Evolutionary conservation across 2,113 vertebrate species (phyloP).

Genomic region (Garra rufa): DNA sequence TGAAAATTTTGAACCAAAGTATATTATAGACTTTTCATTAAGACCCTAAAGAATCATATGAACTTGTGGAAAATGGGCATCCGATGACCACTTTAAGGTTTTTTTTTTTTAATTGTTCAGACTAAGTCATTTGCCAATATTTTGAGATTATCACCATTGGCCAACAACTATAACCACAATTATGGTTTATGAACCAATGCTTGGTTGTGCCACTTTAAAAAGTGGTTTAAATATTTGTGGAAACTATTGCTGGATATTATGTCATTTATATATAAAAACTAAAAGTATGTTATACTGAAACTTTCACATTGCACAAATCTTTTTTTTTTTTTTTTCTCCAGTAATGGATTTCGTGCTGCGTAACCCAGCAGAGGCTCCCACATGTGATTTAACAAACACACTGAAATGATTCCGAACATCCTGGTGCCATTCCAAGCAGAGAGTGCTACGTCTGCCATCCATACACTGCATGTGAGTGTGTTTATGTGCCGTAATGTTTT

Average conservation of each 20-base stretch:
- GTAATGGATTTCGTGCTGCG: neutral
- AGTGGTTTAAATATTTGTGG: neutral
- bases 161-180: neutral
- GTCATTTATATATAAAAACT: neutral
- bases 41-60: too few species aligned
- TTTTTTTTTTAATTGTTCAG: neutral
- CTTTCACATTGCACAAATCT: neutral
- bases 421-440: neutral
- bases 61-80: too few species aligned
- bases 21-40: too few species aligned
- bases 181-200: neutral
- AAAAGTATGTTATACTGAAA: neutral
- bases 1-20: too few species aligned
- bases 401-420: constrained; percentile 11
- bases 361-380: neutral
- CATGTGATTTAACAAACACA: constrained; percentile 17
- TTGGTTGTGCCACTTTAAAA: neutral
- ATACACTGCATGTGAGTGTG: constrained; percentile 19
- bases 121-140: neutral
- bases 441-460: constrained; percentile 19
- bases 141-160: neutral
- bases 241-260: neutral
- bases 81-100: too few species aligned
- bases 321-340: neutral
- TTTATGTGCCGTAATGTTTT: constrained; percentile 49